phyloP scores from a whole-genome alignment of 2,888 invertebrate species.

The Bursaphelenchus okinawaensis region DNA sequence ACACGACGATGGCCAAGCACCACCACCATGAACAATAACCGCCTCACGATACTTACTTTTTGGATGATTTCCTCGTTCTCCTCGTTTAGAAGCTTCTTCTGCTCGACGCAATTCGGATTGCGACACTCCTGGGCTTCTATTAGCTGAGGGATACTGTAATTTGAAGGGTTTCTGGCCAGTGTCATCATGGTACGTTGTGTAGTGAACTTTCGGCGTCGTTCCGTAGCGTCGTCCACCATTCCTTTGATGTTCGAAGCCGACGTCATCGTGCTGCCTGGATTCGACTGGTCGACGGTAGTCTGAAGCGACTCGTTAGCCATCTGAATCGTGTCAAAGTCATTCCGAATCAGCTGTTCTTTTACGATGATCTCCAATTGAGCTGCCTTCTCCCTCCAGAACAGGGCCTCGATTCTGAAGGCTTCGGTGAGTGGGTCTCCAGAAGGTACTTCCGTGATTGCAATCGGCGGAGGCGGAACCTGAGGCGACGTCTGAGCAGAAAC shows the following conservation, averaged over 20 bases:
- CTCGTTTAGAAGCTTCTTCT: constrained; percentile 28
- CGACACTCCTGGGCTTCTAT: background rate
- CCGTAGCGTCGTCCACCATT: background rate
- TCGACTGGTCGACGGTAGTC: constrained; percentile 1
- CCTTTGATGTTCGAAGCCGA: background rate
- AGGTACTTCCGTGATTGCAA: constrained; percentile 14
- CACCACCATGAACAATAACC: background rate
- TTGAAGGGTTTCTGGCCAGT: background rate
- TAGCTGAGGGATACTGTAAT: background rate
- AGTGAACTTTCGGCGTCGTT: background rate
- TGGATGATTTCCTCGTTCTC: constrained; percentile 43
- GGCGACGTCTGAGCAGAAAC: background rate
- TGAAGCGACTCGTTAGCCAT: constrained; percentile 9
- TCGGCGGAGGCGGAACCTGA: background rate
- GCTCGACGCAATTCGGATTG: background rate
- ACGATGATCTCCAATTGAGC: constrained; percentile 54
- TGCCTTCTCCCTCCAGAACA: constrained; percentile 56
- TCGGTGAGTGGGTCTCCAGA: background rate
- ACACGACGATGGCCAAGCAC: background rate
- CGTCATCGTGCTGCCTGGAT: background rate
- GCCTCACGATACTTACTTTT: constrained; percentile 22
- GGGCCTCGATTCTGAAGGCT: constrained; percentile 46
- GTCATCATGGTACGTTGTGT: background rate
- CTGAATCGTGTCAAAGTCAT: background rate
- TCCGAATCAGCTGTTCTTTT: constrained; percentile 41